phyloP scores from a whole-genome alignment of 2,113 vertebrate genomes.

The Lepisosteus osseus region DNA sequence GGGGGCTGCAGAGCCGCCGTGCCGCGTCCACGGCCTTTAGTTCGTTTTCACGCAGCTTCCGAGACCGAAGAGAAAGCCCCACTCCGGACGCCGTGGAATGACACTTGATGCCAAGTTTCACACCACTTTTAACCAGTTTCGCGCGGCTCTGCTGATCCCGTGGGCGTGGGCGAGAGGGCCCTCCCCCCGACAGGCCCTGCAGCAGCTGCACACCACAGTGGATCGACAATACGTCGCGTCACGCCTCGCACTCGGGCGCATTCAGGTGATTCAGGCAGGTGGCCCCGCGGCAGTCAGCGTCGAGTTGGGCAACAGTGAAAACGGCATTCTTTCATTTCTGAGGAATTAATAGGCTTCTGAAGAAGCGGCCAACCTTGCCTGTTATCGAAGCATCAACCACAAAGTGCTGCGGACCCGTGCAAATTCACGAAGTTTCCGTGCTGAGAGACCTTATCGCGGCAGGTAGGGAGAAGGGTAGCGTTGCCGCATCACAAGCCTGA shows the following conservation, averaged over 20 bases:
- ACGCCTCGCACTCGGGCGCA: too few relatives aligned
- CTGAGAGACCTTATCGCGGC: neutral
- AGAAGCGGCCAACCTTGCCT: neutral
- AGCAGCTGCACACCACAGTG: neutral
- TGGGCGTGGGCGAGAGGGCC: too few relatives aligned
- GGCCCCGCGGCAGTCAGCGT: conserved; percentile 5
- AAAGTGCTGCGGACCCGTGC: neutral
- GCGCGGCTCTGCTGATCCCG: too few relatives aligned
- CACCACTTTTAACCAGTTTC: too few relatives aligned
- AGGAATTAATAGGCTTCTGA: conserved; percentile 16
- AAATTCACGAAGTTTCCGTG: neutral
- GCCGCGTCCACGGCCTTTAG: too few relatives aligned
- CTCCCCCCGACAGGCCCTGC: too few relatives aligned
- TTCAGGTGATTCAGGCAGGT: conserved; percentile 6
- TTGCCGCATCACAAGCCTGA: neutral
- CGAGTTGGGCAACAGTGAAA: conserved; percentile 13
- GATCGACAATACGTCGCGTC: neutral
- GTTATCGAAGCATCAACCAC: neutral
- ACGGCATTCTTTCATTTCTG: neutral
- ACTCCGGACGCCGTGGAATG: too few relatives aligned
- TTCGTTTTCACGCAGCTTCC: too few relatives aligned
- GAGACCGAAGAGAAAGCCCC: too few relatives aligned
- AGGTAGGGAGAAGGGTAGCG: neutral
- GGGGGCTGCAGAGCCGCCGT: too few relatives aligned
- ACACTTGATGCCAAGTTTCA: too few relatives aligned